phyloP scores from a whole-genome alignment of 2,113 vertebrate genomes.

The Arothron firmamentum region DNA sequence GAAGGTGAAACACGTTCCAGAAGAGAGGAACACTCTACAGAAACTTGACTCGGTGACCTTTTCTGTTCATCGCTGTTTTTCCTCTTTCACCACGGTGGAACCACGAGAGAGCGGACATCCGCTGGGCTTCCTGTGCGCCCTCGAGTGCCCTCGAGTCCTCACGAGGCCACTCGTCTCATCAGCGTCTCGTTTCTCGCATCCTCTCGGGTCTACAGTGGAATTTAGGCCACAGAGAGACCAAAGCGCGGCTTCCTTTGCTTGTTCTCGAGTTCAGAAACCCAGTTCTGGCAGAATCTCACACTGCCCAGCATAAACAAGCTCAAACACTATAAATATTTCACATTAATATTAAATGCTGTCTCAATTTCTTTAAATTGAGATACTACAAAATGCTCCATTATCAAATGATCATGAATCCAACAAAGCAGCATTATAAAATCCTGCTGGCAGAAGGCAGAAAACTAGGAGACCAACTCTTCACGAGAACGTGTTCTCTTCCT shows the following conservation, averaged over 20 bases:
- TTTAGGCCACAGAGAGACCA: constrained; percentile 28
- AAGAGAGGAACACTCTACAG: constrained; percentile 9
- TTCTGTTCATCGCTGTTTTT: background rate
- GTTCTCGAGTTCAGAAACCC: constrained; percentile 21
- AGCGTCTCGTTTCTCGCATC: constrained; percentile 10
- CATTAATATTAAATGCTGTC: constrained; percentile 59
- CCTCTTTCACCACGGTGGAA: background rate
- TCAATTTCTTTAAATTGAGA: constrained; percentile 56
- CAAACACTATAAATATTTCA: constrained; percentile 65
- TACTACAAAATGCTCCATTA: constrained; percentile 62
- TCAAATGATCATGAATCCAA: constrained; percentile 62
- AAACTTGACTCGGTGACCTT: constrained; percentile 1
- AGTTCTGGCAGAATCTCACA: constrained; percentile 43
- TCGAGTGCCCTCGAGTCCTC: constrained; percentile 8
- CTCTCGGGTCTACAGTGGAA: constrained; percentile 12
- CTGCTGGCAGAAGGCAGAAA: constrained; percentile 27
- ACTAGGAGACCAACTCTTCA: constrained; percentile 6
- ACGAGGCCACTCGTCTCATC: constrained; percentile 3
- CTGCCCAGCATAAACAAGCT: constrained; percentile 56
- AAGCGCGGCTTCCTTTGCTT: constrained; percentile 2
- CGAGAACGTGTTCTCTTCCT: background rate
- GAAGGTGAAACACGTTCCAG: constrained; percentile 23
- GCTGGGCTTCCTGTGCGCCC: background rate
- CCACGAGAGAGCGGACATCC: background rate
- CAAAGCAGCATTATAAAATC: constrained; percentile 55